These are phyloP conservation scores for Sicus ferrugineus DNA, from an alignment of 2,888 invertebrate species.

Conservation along the genomic window DNA sequence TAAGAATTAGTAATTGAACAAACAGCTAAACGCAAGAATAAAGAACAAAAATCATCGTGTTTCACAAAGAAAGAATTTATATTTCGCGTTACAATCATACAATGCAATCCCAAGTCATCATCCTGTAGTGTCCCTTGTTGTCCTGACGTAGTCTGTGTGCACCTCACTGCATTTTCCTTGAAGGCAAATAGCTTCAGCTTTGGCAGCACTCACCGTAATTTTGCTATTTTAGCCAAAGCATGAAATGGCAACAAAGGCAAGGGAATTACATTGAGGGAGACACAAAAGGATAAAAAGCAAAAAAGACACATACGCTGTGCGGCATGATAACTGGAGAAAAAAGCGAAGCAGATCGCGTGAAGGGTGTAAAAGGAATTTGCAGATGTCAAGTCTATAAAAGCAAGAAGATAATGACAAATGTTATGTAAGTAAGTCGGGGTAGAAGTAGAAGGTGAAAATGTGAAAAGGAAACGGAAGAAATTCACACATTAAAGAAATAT, in stretches of 20 bases:
- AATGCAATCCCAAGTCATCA: too few relatives aligned
- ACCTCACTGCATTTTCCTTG: not conserved
- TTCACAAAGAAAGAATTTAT: too few relatives aligned
- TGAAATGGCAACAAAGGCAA: conserved; percentile 10
- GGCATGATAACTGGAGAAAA: not conserved
- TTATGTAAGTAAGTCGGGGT: not conserved
- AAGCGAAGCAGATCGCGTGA: not conserved
- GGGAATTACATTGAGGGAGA: not conserved
- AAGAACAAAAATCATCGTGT: too few relatives aligned
- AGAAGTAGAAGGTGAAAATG: too few relatives aligned
- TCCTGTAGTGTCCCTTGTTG: too few relatives aligned
- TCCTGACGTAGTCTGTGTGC: too few relatives aligned
- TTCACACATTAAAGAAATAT: too few relatives aligned
- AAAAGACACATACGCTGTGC: not conserved
- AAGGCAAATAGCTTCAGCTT: not conserved
- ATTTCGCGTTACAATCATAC: too few relatives aligned
- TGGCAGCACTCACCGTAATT: conserved; percentile 2
- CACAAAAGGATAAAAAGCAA: not conserved
- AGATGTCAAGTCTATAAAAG: not conserved
- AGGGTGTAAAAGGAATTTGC: not conserved
- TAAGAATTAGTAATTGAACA: too few relatives aligned
- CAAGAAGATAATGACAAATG: not conserved
- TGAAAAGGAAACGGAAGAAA: too few relatives aligned
- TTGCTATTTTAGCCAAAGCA: conserved; percentile 7
- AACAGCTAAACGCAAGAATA: too few relatives aligned